Percentiles rank a stretch among this genome's conserved stretches.
These are phyloP conservation scores for Mus spicilegus DNA, from an alignment of 2,113 vertebrate species.

Conservation along the genomic window DNA sequence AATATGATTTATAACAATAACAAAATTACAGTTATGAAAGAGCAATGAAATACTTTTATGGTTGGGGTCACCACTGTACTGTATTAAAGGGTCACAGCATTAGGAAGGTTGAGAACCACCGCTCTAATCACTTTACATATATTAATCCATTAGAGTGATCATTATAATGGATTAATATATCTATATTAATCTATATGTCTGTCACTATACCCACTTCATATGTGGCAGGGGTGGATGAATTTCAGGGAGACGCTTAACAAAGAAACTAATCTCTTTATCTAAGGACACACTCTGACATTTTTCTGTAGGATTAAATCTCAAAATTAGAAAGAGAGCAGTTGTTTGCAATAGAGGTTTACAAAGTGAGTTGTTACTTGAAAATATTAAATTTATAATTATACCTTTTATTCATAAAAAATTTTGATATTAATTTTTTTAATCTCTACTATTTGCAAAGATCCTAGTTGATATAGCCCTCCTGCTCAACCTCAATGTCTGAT, in stretches of 20 bases:
- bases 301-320: not conserved
- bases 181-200: too few relatives aligned
- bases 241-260: not conserved
- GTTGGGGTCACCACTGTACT: not conserved
- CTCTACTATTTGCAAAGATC: not conserved
- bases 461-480: not conserved
- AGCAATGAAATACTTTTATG: not conserved
- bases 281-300: not conserved
- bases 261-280: not conserved
- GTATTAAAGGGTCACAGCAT: not conserved
- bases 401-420: not conserved
- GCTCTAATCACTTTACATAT: not conserved
- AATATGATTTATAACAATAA: not conserved
- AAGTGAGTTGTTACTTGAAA: not conserved
- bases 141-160: not conserved
- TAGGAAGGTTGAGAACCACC: not conserved
- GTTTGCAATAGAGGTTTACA: not conserved
- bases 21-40: not conserved
- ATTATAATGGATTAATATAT: not conserved
- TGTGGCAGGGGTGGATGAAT: not conserved
- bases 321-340: not conserved
- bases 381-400: not conserved
- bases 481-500: not conserved
- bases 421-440: not conserved
- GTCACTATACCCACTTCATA: not conserved